Conservation (phyloP, 1,140 invertebrate genomes). For the Macrosteles quadrilineatus region DNA sequence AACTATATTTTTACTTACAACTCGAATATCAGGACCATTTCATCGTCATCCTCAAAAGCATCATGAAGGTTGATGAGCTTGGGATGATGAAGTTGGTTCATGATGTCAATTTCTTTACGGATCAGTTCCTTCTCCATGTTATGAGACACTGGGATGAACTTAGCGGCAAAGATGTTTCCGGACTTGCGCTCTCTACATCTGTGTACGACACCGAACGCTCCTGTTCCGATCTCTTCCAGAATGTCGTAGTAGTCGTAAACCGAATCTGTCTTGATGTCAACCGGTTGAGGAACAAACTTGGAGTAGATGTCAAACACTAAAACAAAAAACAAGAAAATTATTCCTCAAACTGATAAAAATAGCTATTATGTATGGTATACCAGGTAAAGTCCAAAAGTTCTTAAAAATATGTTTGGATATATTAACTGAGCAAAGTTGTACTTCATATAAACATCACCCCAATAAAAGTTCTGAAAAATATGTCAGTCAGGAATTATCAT, state of each 20-base stretch:
- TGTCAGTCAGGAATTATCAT: too few species aligned
- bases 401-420: neutral
- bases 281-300: constrained; percentile 94
- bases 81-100: constrained; percentile 98
- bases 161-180: constrained; percentile 97
- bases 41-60: constrained; percentile 98
- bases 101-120: constrained; percentile 97
- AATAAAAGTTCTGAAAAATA: too few species aligned
- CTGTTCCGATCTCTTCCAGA: constrained; percentile 97
- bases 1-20: constrained; percentile 86
- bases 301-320: constrained; percentile 95
- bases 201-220: constrained; percentile 98
- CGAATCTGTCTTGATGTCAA: constrained; percentile 91
- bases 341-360: neutral
- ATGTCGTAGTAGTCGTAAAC: constrained; percentile 99
- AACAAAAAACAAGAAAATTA: constrained; percentile 39
- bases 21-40: constrained; percentile 99
- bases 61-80: constrained; percentile 98
- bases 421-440: neutral
- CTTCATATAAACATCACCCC: too few species aligned
- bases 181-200: constrained; percentile 94
- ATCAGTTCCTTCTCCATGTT: constrained; percentile 96
- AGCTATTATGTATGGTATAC: constrained; percentile 3
- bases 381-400: constrained; percentile 9
- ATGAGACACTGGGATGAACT: constrained; percentile 96